Conservation (phyloP, 2,113 vertebrate species). For the cat (Felis catus) region DNA sequence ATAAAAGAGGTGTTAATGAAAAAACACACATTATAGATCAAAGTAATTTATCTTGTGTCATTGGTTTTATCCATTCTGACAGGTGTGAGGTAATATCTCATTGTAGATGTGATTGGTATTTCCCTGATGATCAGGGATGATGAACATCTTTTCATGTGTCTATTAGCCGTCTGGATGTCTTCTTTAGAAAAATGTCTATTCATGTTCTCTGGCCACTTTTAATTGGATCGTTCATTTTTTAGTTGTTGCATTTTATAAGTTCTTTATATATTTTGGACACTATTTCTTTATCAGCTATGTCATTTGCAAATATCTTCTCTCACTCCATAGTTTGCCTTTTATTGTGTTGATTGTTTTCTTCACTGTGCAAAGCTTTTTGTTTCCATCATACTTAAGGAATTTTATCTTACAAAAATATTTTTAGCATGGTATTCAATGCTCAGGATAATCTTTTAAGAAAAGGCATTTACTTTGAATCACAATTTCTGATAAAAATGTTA, state of each 20-base stretch:
- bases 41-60: not conserved
- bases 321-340: not conserved
- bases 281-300: not conserved
- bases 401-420: not conserved
- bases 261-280: not conserved
- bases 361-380: not conserved
- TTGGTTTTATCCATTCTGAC: not conserved
- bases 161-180: not conserved
- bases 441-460: not conserved
- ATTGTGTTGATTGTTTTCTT: not conserved
- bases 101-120: not conserved
- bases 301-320: not conserved
- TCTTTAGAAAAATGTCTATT: not conserved
- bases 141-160: not conserved
- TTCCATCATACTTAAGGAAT: not conserved
- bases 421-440: not conserved
- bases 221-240: not conserved
- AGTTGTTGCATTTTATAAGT: not conserved
- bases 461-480: not conserved
- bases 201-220: not conserved
- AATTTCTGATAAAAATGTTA: not conserved
- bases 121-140: not conserved
- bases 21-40: not conserved
- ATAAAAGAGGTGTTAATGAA: not conserved
- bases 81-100: not conserved